Conservation (phyloP, 2,797 vertebrate species). For the Babyrousa celebensis region DNA sequence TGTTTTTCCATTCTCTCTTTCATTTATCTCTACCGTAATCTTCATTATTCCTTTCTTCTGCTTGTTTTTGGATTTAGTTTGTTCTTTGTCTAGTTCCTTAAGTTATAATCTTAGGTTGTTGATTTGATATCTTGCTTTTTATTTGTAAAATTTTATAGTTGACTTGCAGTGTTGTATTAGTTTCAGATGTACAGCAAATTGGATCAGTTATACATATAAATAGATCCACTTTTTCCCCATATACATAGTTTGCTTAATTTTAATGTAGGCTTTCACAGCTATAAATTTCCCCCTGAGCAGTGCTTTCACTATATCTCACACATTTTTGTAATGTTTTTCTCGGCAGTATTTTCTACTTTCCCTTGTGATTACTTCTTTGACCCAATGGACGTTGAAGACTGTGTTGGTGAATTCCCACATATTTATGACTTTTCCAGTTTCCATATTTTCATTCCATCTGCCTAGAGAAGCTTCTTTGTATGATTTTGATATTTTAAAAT, state of each 20-base stretch:
- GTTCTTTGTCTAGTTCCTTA: neutral
- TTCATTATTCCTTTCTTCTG: neutral
- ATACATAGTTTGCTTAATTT: neutral
- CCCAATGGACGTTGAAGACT: neutral
- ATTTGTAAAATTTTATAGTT: no score
- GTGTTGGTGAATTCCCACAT: neutral
- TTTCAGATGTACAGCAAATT: no score
- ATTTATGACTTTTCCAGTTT: neutral
- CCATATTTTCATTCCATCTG: neutral
- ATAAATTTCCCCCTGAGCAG: neutral
- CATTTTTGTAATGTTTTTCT: neutral
- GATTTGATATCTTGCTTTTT: neutral
- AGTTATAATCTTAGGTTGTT: neutral
- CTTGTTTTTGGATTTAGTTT: neutral
- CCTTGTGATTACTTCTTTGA: neutral
- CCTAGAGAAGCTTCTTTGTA: neutral
- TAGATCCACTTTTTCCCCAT: no score
- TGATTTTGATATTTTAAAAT: neutral
- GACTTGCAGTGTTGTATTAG: no score
- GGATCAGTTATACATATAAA: no score
- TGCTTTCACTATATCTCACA: neutral
- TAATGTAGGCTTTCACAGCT: neutral
- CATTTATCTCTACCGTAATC: neutral
- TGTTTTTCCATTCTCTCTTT: no score
- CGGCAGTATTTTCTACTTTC: neutral